These are phyloP conservation scores for Engystomops pustulosus DNA, from an alignment of 2,113 vertebrate genomes.

Conservation along the genomic window DNA sequence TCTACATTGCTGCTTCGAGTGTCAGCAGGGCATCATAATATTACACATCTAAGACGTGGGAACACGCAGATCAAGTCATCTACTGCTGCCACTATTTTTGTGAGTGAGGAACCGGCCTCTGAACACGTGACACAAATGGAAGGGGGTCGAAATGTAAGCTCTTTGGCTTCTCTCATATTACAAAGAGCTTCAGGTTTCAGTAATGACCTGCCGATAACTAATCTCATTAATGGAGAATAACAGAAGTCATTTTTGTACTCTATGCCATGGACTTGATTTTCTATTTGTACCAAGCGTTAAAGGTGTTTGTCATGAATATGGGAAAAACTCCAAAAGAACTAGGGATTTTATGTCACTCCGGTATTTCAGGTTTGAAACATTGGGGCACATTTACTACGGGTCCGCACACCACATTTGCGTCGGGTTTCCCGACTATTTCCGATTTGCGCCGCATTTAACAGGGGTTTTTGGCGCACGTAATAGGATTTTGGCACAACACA, in stretches of 20 bases:
- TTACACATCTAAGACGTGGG: neutral
- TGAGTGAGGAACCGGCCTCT: neutral
- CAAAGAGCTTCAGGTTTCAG: neutral
- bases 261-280: too few relatives aligned
- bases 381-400: too few relatives aligned
- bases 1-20: slow-evolving; percentile 9
- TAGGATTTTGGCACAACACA: too few relatives aligned
- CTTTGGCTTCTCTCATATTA: neutral
- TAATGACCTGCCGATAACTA: neutral
- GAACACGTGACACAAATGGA: neutral
- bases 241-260: neutral
- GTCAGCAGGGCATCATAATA: slow-evolving; percentile 48
- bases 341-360: too few relatives aligned
- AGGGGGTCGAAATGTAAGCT: neutral
- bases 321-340: too few relatives aligned
- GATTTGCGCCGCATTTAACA: too few relatives aligned
- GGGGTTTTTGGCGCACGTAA: too few relatives aligned
- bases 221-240: neutral
- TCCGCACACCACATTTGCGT: too few relatives aligned
- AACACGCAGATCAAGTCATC: slow-evolving; percentile 13
- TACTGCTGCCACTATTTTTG: neutral
- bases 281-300: too few relatives aligned
- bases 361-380: too few relatives aligned
- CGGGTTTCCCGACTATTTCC: too few relatives aligned
- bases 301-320: too few relatives aligned